Conservation (phyloP, 2,888 invertebrate genomes). For the Unio delphinus region DNA sequence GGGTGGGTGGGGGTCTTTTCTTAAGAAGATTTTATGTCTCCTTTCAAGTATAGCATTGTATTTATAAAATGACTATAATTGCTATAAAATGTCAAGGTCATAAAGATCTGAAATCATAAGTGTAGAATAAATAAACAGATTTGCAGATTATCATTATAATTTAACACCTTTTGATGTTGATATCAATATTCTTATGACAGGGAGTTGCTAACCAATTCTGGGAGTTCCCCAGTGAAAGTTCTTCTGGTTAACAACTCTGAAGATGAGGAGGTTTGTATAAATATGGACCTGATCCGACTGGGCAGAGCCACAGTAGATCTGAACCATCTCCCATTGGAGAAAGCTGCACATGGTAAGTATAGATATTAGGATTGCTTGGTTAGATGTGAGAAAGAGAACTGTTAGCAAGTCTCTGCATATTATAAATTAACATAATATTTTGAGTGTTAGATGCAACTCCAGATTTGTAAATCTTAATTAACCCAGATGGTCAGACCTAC, state of each 20-base stretch:
- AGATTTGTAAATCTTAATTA: too few relatives aligned
- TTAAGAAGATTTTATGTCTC: too few relatives aligned
- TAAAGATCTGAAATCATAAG: neutral
- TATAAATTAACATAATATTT: too few relatives aligned
- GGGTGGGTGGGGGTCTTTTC: too few relatives aligned
- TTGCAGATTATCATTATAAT: neutral
- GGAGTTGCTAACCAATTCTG: slow-evolving; percentile 6
- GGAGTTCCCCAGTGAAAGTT: slow-evolving; percentile 35
- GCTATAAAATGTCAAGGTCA: too few relatives aligned
- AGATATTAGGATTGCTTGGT: too few relatives aligned
- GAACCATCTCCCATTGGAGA: neutral
- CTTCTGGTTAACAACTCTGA: slow-evolving; percentile 42
- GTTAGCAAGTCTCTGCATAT: too few relatives aligned
- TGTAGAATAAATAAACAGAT: neutral
- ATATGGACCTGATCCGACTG: slow-evolving; percentile 52
- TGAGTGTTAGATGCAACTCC: too few relatives aligned
- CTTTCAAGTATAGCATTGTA: too few relatives aligned
- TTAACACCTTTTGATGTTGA: neutral
- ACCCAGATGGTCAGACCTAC: too few relatives aligned
- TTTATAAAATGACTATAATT: too few relatives aligned
- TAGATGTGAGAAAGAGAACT: too few relatives aligned
- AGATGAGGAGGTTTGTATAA: slow-evolving; percentile 53
- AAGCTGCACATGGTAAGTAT: neutral
- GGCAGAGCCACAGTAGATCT: slow-evolving; percentile 37
- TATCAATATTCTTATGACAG: neutral